Evolutionary conservation across 2,888 invertebrate genomes (phyloP), one percentile per base, ranked within the genome.

Genomic region (Aporophyla nigra): DNA sequence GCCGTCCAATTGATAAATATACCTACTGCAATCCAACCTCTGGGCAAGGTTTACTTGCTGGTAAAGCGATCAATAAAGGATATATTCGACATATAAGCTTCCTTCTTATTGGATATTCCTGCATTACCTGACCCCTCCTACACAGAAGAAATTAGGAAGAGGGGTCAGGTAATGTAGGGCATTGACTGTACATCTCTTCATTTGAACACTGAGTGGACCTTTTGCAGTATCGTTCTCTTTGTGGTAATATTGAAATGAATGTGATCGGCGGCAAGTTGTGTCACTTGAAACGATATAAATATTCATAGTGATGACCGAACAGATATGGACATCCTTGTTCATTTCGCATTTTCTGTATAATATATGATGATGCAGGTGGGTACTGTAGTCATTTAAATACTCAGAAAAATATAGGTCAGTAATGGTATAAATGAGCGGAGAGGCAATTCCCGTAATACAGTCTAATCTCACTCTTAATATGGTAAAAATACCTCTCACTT

Each of bases 261-360:
- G 71, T 65, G 61, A 21, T 78, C 69, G 72, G 59, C 83, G 83
- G 74, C 72, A 71, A 68, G 65, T 75, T 75, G 63, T 85, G 85
- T 80, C 85, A 84, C 80, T 70, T 76, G 21, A 74, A 51, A 69
- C 9, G 61, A 69, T 74, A 75, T 84, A 71, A 84, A 84, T 85
- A 85, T 85, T 85, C 83, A 85, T 84, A 85, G 69, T 69, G 83
- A 83, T 83, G 85, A 84, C 69, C 75, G 40, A 74, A 77, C 67
- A 76, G 61, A 71, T 75, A 82, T 77, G 54, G 56, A 71, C 71
- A 84, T 84, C 82, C 77, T 84, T 72, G 71, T 76, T 76, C 54
- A 56, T 82, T 53, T 73, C 46, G 62, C 61, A 43, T 54, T 49
- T 59, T 71, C 24, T 58, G 21, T 51, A 54, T n/a, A 24, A 14